Base-by-base conservation (phyloP, 2,888 invertebrate species). In the Drosophila anceps region DNA sequence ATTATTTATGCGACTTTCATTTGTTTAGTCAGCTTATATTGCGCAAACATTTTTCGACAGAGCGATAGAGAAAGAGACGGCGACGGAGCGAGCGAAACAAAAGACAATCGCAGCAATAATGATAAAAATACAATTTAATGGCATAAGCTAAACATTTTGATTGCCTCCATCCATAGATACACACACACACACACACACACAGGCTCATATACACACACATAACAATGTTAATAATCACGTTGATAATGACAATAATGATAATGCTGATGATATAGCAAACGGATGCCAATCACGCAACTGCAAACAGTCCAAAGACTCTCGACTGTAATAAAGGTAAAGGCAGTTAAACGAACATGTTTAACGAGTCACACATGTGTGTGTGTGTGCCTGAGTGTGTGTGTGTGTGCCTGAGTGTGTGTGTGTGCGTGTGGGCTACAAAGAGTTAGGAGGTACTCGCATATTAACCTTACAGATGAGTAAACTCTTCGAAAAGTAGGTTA, bases 41-140 rank as follows among this genome's bases (percentile, higher is more conserved):
- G 53, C 53, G 53, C 53, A 53, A 53, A 53, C 53, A 35, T 57
- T 31, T 15, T 9, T 18, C 24, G 46, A 18, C n/a, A 37, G n/a
- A 37, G 10, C 20, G 20, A 43, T 12, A 33, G 41, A 41, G 15
- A 29, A 1, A 58, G 35, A 50, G 57, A 39, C 24, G 15, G 37
- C 7, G 15, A 20, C 24, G 7, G 18, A 4, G 10, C 31, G 31
- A 41, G 6, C 6, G 10, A 46, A n/a, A 33, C 37, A n/a, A 15
- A n/a, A 65, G 31, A 61, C 66, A 61, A 69, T 48, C 51, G 44
- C 39, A 37, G 57, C 50, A 41, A 51, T 33, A 55, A 62, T 72
- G 61, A 70, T 77, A 81, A 84, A 79, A 84, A 81, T 84, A 79
- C 81, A 77, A 79, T 79, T 81, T 84, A 67, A 79, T 79, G 84